phyloP scores from a whole-genome alignment of 2,888 invertebrate genomes.

The Aricia artaxerxes region DNA sequence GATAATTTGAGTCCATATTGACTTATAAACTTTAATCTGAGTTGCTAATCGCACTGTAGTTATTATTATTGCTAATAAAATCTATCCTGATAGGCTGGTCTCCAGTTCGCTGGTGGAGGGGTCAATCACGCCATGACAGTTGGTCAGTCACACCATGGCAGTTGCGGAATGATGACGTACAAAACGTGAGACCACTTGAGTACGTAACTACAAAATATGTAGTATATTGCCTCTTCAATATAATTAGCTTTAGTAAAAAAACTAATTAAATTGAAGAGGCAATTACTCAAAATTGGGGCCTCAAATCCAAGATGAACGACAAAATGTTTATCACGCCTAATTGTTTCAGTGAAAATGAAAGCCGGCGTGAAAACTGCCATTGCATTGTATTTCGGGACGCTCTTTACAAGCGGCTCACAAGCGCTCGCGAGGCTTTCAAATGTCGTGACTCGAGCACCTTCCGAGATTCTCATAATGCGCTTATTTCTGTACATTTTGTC shows the following conservation, averaged over 20 bases:
- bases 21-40: no score
- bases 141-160: no score
- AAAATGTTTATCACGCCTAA: neutral
- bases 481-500: slow-evolving; percentile 5
- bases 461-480: neutral
- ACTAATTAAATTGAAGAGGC: neutral
- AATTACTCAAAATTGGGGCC: neutral
- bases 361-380: neutral
- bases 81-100: no score
- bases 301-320: neutral
- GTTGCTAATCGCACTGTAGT: no score
- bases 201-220: no score
- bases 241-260: neutral
- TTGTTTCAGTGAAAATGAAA: neutral
- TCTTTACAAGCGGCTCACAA: slow-evolving; percentile 1
- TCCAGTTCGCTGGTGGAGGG: no score
- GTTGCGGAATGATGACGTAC: no score
- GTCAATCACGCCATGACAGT: no score
- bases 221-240: no score
- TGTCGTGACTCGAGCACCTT: neutral
- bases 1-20: no score
- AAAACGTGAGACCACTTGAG: no score
- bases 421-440: neutral
- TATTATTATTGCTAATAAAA: no score
- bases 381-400: neutral